Conservation (phyloP, 1,140 invertebrate genomes). For the Ephestia elutella region DNA sequence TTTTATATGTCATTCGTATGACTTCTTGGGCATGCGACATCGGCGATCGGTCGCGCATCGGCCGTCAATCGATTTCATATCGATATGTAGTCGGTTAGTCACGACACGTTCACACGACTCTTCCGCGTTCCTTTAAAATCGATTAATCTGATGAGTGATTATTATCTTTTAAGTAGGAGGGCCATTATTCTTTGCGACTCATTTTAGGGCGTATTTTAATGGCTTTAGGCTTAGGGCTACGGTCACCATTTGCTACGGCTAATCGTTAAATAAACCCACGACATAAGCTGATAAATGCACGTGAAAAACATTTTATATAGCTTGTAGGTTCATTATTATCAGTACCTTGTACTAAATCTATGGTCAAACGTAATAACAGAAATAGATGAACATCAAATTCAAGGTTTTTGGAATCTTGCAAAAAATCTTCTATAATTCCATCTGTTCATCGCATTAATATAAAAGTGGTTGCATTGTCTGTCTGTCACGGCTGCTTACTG, state of each 20-base stretch:
- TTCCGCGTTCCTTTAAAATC: slow-evolving; percentile 1
- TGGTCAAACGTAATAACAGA: no score
- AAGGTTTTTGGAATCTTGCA: background rate
- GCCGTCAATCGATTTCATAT: background rate
- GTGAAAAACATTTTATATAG: no score
- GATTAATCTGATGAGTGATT: background rate
- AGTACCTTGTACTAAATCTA: no score
- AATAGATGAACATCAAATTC: no score
- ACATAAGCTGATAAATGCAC: no score
- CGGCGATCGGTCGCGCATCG: background rate
- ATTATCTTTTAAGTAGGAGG: no score
- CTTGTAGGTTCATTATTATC: no score
- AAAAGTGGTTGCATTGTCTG: background rate
- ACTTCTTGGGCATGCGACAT: background rate
- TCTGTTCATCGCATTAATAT: slow-evolving; percentile 3
- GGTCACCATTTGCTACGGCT: no score
- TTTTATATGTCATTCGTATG: background rate
- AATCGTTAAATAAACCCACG: no score
- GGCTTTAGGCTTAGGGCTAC: no score
- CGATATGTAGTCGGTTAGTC: background rate
- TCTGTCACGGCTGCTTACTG: slow-evolving; percentile 3
- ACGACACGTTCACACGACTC: background rate
- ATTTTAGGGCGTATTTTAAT: no score
- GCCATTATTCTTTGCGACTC: no score
- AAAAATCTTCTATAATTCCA: background rate